Percentiles rank a stretch among this genome's conserved stretches.
Evolutionary conservation across 2,888 invertebrate species (phyloP).

Genomic region (Oscheius myriophilus): DNA sequence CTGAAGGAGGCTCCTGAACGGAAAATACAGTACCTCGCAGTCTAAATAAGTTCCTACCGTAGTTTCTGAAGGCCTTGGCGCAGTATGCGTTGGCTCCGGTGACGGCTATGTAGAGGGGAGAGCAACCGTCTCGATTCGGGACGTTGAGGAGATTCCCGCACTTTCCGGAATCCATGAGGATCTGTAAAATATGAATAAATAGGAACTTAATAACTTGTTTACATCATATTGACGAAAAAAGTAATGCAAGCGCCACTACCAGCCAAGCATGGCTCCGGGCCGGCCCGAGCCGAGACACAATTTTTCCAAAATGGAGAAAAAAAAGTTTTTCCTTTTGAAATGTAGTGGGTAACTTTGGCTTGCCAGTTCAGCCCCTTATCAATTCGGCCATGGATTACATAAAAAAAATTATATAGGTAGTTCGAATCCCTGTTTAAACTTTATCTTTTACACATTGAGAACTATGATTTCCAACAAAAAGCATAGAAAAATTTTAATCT

Average conservation of each 20-base stretch:
- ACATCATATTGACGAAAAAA: background rate
- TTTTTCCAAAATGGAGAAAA: no score
- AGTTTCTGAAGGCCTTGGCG: constrained; percentile 28
- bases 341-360: background rate
- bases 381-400: no score
- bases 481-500: no score
- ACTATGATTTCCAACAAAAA: no score
- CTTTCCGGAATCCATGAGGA: constrained; percentile 27
- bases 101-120: constrained; percentile 43
- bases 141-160: constrained; percentile 18
- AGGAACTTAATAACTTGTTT: background rate
- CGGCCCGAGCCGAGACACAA: no score
- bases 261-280: no score
- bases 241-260: background rate
- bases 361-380: background rate
- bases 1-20: constrained; percentile 30
- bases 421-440: no score
- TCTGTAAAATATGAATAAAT: constrained; percentile 14
- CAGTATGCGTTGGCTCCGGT: constrained; percentile 32
- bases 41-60: constrained; percentile 2
- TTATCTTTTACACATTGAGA: no score
- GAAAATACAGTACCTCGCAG: background rate
- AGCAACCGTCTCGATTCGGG: constrained; percentile 24
- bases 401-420: no score
- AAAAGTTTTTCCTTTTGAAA: no score